Percentiles rank a stretch among this genome's conserved stretches.
phyloP scores from a whole-genome alignment of 2,113 vertebrate species.

The Puffinus mauretanicus region DNA sequence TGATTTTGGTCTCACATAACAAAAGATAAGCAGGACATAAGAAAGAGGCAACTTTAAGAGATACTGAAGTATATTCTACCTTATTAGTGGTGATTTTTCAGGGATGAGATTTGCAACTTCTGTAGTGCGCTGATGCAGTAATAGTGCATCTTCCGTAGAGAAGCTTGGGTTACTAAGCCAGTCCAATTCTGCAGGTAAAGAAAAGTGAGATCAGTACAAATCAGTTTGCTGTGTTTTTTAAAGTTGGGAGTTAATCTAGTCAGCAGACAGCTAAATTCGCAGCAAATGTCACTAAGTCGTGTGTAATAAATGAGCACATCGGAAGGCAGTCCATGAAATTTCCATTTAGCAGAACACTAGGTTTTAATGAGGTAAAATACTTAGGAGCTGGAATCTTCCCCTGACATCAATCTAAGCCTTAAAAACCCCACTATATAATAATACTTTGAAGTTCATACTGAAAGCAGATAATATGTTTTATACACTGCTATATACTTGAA shows the following conservation, averaged over 20 bases:
- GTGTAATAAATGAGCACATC: neutral
- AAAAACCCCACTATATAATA: neutral
- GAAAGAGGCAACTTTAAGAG: neutral
- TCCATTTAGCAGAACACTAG: neutral
- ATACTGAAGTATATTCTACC: constrained; percentile 34
- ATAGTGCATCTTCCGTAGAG: constrained; percentile 70
- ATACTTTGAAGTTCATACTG: neutral
- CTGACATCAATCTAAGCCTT: neutral
- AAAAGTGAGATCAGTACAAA: constrained; percentile 21
- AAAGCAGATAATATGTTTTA: neutral
- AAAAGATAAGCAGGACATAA: neutral
- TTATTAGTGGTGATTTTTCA: constrained; percentile 14
- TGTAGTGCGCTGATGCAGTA: constrained; percentile 72
- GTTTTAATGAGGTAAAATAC: neutral
- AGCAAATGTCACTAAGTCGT: neutral
- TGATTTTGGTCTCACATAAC: neutral
- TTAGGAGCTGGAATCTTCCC: neutral
- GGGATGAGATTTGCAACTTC: constrained; percentile 21
- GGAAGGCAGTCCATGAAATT: neutral
- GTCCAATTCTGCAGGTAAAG: constrained; percentile 77
- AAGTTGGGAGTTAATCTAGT: neutral
- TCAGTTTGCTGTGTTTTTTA: neutral
- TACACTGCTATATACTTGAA: neutral
- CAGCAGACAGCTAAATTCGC: neutral
- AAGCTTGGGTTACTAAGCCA: constrained; percentile 94